Evolutionary conservation across 2,797 vertebrate genomes (phyloP).

Genomic region (Loris lydekkerianus): DNA sequence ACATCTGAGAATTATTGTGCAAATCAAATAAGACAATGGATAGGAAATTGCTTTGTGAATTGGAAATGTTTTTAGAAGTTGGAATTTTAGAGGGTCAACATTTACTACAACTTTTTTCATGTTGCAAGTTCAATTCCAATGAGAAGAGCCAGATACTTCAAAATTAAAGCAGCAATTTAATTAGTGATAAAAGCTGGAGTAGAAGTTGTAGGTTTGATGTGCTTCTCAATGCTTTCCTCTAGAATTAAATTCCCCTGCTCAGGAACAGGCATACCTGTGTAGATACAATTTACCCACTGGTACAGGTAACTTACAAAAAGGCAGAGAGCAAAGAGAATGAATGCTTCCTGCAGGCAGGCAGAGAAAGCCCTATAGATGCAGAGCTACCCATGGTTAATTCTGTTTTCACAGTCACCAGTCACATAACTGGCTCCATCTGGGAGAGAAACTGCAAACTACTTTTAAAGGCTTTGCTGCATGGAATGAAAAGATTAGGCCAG

Average conservation of each 20-base stretch:
- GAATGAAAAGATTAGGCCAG: neutral
- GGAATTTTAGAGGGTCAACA: neutral
- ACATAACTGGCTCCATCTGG: neutral
- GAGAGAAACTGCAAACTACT: neutral
- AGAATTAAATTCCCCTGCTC: neutral
- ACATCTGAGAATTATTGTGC: conserved; percentile 24
- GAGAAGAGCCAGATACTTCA: conserved; percentile 11
- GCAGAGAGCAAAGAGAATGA: neutral
- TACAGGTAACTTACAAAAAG: neutral
- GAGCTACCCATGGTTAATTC: neutral
- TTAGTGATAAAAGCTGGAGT: conserved; percentile 20
- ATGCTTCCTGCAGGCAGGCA: neutral
- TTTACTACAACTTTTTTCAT: neutral
- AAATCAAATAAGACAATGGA: conserved; percentile 25
- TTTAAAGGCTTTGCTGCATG: neutral
- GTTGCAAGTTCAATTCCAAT: neutral
- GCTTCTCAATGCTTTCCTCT: conserved; percentile 37
- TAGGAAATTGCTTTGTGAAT: conserved; percentile 2
- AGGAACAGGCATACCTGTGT: neutral
- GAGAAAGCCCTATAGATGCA: neutral
- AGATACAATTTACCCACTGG: neutral
- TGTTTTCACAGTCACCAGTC: neutral
- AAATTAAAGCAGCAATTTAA: conserved; percentile 52
- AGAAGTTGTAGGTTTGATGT: conserved; percentile 42
- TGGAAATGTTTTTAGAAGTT: conserved; percentile 12